Percentiles rank a stretch among this genome's conserved stretches.
Evolutionary conservation across 64 coral and sea anemone species (phyloP).

Genomic region (Dendronephthya gigantea): DNA sequence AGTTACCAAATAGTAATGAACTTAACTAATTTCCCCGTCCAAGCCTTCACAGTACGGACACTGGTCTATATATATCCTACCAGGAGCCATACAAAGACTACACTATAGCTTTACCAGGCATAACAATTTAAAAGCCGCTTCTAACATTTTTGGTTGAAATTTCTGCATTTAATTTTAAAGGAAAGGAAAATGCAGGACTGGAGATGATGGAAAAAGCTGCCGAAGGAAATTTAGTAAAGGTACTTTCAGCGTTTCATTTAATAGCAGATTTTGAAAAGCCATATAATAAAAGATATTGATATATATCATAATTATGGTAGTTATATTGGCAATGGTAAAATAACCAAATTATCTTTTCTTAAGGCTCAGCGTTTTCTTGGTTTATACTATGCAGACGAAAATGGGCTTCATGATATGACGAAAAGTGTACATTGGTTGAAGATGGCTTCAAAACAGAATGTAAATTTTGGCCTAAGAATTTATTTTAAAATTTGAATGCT

Average conservation of each 20-base stretch:
- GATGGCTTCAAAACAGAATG: not conserved
- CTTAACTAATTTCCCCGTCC: no score
- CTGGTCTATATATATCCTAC: no score
- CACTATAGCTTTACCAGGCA: no score
- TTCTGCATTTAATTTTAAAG: no score
- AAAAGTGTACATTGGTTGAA: not conserved
- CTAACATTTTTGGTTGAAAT: no score
- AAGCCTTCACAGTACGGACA: no score
- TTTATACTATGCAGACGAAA: not conserved
- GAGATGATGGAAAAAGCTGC: conserved; percentile 6
- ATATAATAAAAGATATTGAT: not conserved
- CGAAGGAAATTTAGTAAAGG: not conserved
- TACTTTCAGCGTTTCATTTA: not conserved
- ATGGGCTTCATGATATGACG: not conserved
- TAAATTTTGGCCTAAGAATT: not conserved
- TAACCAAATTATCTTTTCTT: not conserved
- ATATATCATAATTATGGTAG: not conserved
- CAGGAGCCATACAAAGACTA: no score
- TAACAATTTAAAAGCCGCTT: no score
- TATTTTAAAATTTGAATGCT: no score
- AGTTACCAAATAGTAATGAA: no score
- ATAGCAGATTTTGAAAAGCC: not conserved
- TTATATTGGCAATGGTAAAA: no score
- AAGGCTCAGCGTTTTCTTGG: conserved; percentile 9
- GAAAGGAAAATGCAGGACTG: not conserved